Conservation (phyloP, 1,140 invertebrate genomes). For the Lerema accius region DNA sequence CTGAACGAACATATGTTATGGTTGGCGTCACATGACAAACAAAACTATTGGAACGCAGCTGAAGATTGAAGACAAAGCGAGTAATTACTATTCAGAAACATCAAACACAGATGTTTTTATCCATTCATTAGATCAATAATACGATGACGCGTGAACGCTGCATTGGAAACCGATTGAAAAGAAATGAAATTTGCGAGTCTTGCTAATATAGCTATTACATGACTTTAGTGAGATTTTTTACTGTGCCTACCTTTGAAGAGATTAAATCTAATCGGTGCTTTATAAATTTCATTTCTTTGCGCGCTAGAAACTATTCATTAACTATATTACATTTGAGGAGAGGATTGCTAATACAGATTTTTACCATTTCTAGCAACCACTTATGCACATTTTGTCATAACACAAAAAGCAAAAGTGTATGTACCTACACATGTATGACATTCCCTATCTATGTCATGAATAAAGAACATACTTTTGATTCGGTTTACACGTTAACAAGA, state of each 20-base stretch:
- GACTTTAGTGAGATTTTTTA: too few species aligned
- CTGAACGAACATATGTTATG: constrained; percentile 14
- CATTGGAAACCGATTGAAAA: background rate
- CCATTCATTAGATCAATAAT: constrained; percentile 34
- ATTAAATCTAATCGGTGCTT: too few species aligned
- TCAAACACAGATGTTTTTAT: constrained; percentile 55
- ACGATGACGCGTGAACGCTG: constrained; percentile 30
- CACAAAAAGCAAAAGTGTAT: constrained; percentile 12
- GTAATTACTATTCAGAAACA: constrained; percentile 48
- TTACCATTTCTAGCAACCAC: background rate
- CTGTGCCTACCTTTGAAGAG: too few species aligned
- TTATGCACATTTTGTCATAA: constrained; percentile 11
- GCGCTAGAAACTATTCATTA: too few species aligned
- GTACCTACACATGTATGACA: too few species aligned
- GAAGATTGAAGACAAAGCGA: constrained; percentile 48
- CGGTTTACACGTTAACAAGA: too few species aligned
- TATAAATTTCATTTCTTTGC: too few species aligned
- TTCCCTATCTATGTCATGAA: background rate
- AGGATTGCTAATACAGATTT: too few species aligned
- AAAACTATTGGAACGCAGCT: constrained; percentile 23
- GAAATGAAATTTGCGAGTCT: background rate
- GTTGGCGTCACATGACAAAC: constrained; percentile 10
- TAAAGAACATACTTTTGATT: background rate
- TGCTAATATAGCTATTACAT: background rate
- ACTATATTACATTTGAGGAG: too few species aligned